A percentile compares a stretch with the other conserved stretches of the same genome.
These are phyloP conservation scores for Squalus acanthias DNA, from an alignment of 2,797 vertebrate genomes.

Conservation along the genomic window DNA sequence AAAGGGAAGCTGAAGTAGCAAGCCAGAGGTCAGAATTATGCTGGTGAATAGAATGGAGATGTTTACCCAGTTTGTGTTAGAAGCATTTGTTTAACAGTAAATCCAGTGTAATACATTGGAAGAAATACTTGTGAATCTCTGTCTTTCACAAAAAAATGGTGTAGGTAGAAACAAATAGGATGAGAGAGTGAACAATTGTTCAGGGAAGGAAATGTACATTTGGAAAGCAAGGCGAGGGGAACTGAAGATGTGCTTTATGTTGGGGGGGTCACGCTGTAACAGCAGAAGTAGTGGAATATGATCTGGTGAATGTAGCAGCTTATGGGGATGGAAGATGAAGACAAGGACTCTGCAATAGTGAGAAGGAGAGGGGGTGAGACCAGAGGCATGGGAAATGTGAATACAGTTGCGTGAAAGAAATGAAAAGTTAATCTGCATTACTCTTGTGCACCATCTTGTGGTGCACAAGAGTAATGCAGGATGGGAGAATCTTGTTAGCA, in stretches of 20 bases:
- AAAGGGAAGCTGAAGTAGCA: not conserved
- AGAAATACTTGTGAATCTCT: not conserved
- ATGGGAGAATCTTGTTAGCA: not conserved
- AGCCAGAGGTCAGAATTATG: not conserved
- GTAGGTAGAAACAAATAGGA: not conserved
- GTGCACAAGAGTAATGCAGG: not conserved
- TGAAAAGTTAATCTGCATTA: not conserved
- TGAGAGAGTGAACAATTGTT: not conserved
- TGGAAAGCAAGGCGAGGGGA: not conserved
- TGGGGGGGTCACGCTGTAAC: not conserved
- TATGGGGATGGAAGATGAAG: not conserved
- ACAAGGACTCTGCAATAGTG: not conserved
- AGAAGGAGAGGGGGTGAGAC: not conserved
- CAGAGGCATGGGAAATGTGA: not conserved
- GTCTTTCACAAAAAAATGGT: not conserved
- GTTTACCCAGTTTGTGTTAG: not conserved
- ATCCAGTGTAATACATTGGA: not conserved
- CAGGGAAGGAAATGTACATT: not conserved
- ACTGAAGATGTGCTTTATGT: not conserved
- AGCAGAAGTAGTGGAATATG: not conserved
- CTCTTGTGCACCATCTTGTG: constrained; percentile 5
- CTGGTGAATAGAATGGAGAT: not conserved
- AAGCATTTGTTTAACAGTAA: not conserved
- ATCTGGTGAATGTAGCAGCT: not conserved
- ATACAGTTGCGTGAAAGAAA: not conserved